Conservation (phyloP, 2,888 invertebrate species). For the Pterobdella sp. region DNA sequence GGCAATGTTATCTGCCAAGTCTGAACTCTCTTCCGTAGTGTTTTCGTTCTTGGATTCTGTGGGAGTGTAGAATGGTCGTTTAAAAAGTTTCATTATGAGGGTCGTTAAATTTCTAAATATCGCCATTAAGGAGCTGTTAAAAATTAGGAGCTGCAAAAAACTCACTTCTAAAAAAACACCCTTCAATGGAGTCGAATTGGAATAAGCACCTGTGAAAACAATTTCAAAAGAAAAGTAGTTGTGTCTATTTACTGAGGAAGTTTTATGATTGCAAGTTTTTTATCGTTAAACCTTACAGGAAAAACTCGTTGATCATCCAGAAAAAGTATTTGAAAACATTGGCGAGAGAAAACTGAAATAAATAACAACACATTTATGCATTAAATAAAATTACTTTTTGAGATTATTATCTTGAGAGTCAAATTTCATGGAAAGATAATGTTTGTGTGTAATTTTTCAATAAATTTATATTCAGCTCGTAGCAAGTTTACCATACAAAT, state of each 20-base stretch:
- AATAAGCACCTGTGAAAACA: background rate
- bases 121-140: too few relatives aligned
- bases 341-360: slow-evolving; percentile 18
- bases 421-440: too few relatives aligned
- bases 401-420: too few relatives aligned
- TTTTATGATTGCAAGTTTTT: background rate
- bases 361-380: too few relatives aligned
- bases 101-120: too few relatives aligned
- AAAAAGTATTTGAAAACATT: slow-evolving; percentile 7
- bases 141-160: background rate
- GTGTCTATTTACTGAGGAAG: background rate
- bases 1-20: background rate
- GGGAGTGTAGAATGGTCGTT: background rate
- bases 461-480: too few relatives aligned
- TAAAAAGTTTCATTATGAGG: too few relatives aligned
- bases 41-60: background rate
- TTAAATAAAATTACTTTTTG: background rate
- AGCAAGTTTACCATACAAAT: too few relatives aligned
- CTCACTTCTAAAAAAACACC: slow-evolving; percentile 12
- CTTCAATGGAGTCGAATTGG: slow-evolving; percentile 14
- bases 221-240: too few relatives aligned
- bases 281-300: slow-evolving; percentile 17
- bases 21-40: background rate
- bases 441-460: too few relatives aligned
- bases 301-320: slow-evolving; percentile 23